Base-by-base conservation (phyloP, 2,797 vertebrate species). In the Etheostoma nigrum region DNA sequence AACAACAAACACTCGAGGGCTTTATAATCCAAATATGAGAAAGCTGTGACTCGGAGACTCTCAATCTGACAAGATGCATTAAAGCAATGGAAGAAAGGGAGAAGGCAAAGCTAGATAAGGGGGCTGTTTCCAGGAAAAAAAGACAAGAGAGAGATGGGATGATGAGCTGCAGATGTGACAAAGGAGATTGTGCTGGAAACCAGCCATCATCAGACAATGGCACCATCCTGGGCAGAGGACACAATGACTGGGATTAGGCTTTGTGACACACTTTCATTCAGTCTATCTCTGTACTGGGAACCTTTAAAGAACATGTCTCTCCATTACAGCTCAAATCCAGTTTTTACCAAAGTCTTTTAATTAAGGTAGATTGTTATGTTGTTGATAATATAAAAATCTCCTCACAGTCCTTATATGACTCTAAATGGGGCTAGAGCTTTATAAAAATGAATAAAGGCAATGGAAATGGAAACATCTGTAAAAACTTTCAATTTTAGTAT, bases 131-230 rank as follows among this genome's bases (percentile, higher is more conserved):
- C 67, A 86, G 82, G 79, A 72, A 77, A 72, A 72, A 65, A 59
- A 66, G 64, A 27, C 9, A 14, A 54, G 15, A 53, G 16, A 78
- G 68, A 80, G 87, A 89, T 83, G 78, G 72, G 78, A 86, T 76
- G 89, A 93, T 89, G 89, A 92, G 87, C 79, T 84, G 71, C 66
- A 91, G 89, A 92, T 88, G 87, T 88, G 91, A 92, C 90, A 87
- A 85, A 92, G 76, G 78, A 88, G 88, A 91, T 85, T 81, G 88
- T 59, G 78, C 76, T 90, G 87, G 88, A 93, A 93, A 90, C 81
- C 77, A 87, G 83, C 87, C 87, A 87, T 88, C 78, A 81, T 85
- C 81, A 85, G 81, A 94, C 91, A 93, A 93, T 88, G 73, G 71
- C 81, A 68, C 72, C 83, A 77, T 88, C 82, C 78, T 69, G 78